Evolutionary conservation across 2,797 vertebrate species (phyloP), one percentile per base, ranked within the genome.

Genomic region (Hypotaenidia philippensis): DNA sequence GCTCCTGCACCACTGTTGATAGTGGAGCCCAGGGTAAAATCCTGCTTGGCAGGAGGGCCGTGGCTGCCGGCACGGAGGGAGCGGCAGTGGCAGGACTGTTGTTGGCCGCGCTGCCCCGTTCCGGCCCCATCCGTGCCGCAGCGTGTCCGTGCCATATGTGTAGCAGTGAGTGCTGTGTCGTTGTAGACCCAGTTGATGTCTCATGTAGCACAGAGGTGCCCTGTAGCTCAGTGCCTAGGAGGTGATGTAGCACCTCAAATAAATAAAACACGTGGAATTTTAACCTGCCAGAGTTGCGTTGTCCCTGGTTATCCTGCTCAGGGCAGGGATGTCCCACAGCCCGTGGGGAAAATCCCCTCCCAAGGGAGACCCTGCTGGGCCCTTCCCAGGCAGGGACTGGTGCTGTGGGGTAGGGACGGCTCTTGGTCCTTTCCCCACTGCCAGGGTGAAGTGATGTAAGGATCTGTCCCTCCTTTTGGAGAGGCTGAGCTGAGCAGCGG

Each of bases 201-300:
- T 97, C 83, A 92, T 89, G 95, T 97, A 96, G 96, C 95, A 91
- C 96, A 96, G 82, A 95, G 94, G 93, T 93, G 95, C 97, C 96
- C 97, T 80, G 98, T 99, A 98, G 98, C 98, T 98, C 98, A 98
- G 98, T 99, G 98, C 98, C 98, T 99, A 98, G 98, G 98, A 98
- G 98, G 98, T 98, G 98, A 98, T 36, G 89, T 98, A 97, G 98
- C 98, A 98, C 97, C 97, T 97, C 57, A 2, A 93, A 95, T 96
- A 96, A 97, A 97, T 61, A 32, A 94, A 94, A 94, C 45, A 50
- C 6, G 0, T 96, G 91, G 86, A 87, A 60, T 96, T 97, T 92
- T 95, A 96, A 40, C 41, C 26, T 1, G 2, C 47, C 34, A 65
- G 55, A 69, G 21, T 86, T 1, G 0, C 36, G 89, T 91, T 0